These are phyloP conservation scores for Eupelmus urozonus DNA, from an alignment of 2,888 invertebrate genomes.

Conservation along the genomic window DNA sequence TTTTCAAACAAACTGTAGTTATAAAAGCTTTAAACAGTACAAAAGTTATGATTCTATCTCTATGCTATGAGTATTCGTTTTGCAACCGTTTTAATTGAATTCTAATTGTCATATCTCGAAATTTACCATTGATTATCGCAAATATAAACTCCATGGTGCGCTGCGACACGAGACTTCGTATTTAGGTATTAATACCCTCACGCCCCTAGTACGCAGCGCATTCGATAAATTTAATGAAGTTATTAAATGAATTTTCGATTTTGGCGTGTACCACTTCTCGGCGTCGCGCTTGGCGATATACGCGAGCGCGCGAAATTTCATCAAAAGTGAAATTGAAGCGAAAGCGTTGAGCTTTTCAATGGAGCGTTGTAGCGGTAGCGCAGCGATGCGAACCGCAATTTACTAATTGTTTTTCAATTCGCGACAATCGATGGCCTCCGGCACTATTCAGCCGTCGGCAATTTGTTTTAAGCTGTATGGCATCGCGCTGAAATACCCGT, in stretches of 20 bases:
- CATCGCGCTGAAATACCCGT: conserved; percentile 24
- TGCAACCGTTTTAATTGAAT: too few species aligned
- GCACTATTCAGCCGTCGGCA: conserved; percentile 51
- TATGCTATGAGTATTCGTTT: too few species aligned
- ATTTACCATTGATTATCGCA: too few species aligned
- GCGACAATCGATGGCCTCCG: conserved; percentile 68
- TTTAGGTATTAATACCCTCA: too few species aligned
- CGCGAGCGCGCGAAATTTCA: conserved; percentile 48
- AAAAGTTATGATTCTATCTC: too few species aligned
- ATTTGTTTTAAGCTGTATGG: conserved; percentile 54
- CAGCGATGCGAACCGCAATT: conserved; percentile 68
- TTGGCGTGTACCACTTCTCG: neutral
- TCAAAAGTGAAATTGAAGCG: conserved; percentile 50
- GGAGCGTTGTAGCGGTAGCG: conserved; percentile 36
- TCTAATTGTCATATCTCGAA: too few species aligned
- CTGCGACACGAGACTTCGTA: too few species aligned
- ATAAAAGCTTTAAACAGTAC: too few species aligned
- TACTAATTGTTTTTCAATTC: conserved; percentile 75
- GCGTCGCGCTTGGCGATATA: neutral
- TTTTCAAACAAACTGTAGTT: too few species aligned
- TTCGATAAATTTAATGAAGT: conserved; percentile 37
- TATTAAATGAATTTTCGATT: conserved; percentile 35
- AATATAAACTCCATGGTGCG: too few species aligned
- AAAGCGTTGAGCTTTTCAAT: conserved; percentile 46
- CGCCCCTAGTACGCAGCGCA: too few species aligned